Conservation (phyloP, 1,140 invertebrate species). For the Homarus americanus region DNA sequence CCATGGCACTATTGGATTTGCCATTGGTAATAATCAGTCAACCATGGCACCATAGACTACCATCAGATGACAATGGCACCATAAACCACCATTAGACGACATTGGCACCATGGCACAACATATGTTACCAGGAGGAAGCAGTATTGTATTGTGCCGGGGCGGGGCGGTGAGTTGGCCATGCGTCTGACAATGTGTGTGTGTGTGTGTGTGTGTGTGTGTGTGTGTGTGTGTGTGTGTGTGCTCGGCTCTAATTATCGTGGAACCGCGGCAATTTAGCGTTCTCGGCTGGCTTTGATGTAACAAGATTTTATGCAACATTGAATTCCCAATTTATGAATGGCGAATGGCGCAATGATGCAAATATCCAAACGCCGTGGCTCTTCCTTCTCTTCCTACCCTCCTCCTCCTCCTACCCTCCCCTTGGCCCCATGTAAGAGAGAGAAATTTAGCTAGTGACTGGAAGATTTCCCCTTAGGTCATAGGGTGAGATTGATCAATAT, state of each 20-base stretch:
- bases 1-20: no score
- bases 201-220: no score
- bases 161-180: no score
- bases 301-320: slow-evolving; percentile 45
- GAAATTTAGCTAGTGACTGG: background rate
- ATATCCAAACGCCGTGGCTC: slow-evolving; percentile 2
- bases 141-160: no score
- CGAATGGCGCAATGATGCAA: slow-evolving; percentile 43
- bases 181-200: no score
- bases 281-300: slow-evolving; percentile 33
- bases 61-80: no score
- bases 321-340: slow-evolving; percentile 51
- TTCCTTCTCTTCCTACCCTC: slow-evolving; percentile 28
- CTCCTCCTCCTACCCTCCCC: background rate
- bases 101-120: no score
- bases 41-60: no score
- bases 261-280: background rate
- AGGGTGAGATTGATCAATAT: background rate
- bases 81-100: no score
- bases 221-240: no score
- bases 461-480: background rate
- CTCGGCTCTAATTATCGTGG: background rate
- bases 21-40: no score
- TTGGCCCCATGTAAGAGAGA: background rate
- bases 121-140: no score